phyloP scores from a whole-genome alignment of 2,113 vertebrate species.

The Vombatus ursinus region DNA sequence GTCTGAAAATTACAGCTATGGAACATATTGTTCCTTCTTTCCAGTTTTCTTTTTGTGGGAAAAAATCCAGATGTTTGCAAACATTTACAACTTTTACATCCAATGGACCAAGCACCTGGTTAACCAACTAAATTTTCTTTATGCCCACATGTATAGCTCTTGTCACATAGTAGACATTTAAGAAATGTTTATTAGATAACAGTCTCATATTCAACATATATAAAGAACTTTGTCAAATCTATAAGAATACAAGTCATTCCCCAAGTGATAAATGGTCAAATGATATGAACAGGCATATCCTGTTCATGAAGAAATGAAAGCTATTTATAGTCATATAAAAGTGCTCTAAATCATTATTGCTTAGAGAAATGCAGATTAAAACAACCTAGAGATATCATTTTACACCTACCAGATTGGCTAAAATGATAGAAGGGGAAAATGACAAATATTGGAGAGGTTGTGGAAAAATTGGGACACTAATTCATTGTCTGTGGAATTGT shows the following conservation, averaged over 20 bases:
- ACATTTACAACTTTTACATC: neutral
- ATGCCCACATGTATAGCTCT: neutral
- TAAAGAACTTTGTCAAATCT: neutral
- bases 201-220: too few relatives aligned
- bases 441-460: neutral
- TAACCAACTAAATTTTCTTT: neutral
- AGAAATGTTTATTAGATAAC: neutral
- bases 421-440: neutral
- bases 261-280: neutral
- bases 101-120: neutral
- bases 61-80: neutral
- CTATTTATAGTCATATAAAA: neutral
- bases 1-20: conserved; percentile 16
- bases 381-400: neutral
- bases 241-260: neutral
- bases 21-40: conserved; percentile 27
- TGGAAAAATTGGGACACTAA: neutral
- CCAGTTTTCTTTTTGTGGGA: neutral
- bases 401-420: neutral
- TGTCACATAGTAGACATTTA: neutral
- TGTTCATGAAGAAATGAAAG: neutral
- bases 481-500: neutral
- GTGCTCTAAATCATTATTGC: neutral
- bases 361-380: neutral
- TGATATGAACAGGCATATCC: neutral